Base-by-base conservation (phyloP, 2,113 vertebrate species). In the Camelus dromedarius region DNA sequence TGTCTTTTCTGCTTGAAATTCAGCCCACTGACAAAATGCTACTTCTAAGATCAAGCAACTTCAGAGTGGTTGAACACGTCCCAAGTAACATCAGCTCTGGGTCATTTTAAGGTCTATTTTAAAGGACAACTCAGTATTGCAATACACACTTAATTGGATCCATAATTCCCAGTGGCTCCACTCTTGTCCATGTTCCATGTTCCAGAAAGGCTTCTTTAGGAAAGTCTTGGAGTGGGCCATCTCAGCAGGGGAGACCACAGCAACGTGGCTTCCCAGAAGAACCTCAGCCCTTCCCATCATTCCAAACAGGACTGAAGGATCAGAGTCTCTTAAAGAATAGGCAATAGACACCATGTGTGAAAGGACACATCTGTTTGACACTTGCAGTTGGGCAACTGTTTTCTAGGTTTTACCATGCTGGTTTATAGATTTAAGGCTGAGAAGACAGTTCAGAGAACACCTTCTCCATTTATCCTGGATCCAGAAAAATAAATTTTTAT, bases 101-200 rank as follows among this genome's bases (percentile, higher is more conserved):
- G n/a, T 85, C 22, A 22, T 83, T 66, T 93, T 35, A 66, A 82
- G 56, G 14, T 94, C 72, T 81, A 42, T 97, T 90, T 95, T 90
- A 91, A 85, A 75, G 54, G 46, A n/a, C 14, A 28, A 15, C 2
- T 42, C 8, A 1, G 22, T 18, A 9, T 50, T 56, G 20, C 54
- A n/a, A 72, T 38, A 28, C 32, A 9, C 35, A 72, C 38, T 42
- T n/a, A 14, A 69, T 26, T 48, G 42, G 72, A 26, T 62, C 18
- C 28, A 2, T 15, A 48, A 58, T 42, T 81, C 50, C 38, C 54
- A 73, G 0, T 14, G 24, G 30, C 28, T 81, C 30, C 19, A 0
- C 20, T 7, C 1, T 58, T 69, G 28, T 3, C 15, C 0, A 4
- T 3, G 7, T 32, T 56, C 6, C 42, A 73, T 35, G 30, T 69